Conservation (phyloP, 1,140 invertebrate species). For the Wasmannia auropunctata region DNA sequence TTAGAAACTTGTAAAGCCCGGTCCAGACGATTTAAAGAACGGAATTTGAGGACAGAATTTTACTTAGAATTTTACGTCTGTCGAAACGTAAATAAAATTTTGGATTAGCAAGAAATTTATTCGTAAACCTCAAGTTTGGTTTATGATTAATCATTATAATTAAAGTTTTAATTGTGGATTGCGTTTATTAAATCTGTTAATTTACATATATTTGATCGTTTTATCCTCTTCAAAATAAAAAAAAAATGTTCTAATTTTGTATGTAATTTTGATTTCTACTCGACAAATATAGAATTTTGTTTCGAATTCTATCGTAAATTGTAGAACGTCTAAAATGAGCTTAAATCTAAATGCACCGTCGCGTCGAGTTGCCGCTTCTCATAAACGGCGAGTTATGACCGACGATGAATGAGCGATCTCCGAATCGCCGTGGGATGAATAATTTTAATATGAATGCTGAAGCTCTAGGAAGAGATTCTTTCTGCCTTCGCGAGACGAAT, state of each 20-base stretch:
- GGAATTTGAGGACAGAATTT: not conserved
- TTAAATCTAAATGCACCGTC: not conserved
- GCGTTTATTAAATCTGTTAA: not conserved
- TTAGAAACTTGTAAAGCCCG: not conserved
- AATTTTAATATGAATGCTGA: constrained; percentile 10
- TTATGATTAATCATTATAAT: not conserved
- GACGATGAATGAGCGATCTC: constrained; percentile 25
- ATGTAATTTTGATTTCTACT: not conserved
- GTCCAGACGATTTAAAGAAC: not conserved
- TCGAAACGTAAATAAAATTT: not conserved
- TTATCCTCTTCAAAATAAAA: not conserved
- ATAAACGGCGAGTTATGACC: not conserved
- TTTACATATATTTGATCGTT: not conserved
- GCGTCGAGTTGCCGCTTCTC: not conserved
- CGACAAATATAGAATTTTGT: not conserved
- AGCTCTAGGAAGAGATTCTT: constrained; percentile 14
- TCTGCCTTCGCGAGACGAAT: not conserved
- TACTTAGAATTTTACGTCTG: not conserved
- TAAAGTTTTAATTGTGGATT: not conserved
- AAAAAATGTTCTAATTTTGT: not conserved
- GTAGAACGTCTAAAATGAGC: not conserved
- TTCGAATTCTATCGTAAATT: not conserved
- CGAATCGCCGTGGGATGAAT: constrained; percentile 6
- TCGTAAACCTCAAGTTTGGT: not conserved
- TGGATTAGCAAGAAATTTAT: not conserved